phyloP scores from a whole-genome alignment of 2,888 invertebrate species.

The Anticlea derivata region DNA sequence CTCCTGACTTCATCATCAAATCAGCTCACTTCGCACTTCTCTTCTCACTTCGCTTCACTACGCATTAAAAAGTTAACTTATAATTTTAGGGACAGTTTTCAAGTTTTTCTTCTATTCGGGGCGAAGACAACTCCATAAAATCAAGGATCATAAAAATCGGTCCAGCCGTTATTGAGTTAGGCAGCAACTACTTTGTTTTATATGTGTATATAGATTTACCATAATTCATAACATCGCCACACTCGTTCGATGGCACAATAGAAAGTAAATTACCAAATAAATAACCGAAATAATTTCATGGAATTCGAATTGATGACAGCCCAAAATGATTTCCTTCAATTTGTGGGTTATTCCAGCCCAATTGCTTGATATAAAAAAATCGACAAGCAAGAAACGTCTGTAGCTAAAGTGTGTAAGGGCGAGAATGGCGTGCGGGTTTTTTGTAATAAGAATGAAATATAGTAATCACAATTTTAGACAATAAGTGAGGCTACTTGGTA shows the following conservation, averaged over 20 bases:
- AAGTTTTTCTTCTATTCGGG: no score
- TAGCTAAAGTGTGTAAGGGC: conserved; percentile 1
- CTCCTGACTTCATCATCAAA: no score
- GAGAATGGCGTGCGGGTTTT: conserved; percentile 16
- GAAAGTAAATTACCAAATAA: conserved; percentile 40
- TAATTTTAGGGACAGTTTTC: no score
- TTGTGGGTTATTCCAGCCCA: conserved; percentile 41
- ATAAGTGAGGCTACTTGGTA: conserved; percentile 59
- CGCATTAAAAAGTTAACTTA: no score
- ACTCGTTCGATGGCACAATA: conserved; percentile 30
- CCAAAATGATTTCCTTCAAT: conserved; percentile 40
- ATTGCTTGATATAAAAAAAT: conserved; percentile 31
- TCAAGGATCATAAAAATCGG: no score
- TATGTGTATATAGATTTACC: no score
- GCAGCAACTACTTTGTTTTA: no score
- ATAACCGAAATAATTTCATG: conserved; percentile 36
- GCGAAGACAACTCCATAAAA: no score
- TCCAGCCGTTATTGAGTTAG: no score
- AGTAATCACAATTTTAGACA: conserved; percentile 44
- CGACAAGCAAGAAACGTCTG: conserved; percentile 9
- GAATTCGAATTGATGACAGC: conserved; percentile 43
- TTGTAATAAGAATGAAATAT: conserved; percentile 21
- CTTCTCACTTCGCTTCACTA: no score
- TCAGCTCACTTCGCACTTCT: no score
- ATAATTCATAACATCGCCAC: no score